Evolutionary conservation across 2,797 vertebrate genomes (phyloP), one percentile per base, ranked within the genome.

Genomic region (Pangasius krempfi): DNA sequence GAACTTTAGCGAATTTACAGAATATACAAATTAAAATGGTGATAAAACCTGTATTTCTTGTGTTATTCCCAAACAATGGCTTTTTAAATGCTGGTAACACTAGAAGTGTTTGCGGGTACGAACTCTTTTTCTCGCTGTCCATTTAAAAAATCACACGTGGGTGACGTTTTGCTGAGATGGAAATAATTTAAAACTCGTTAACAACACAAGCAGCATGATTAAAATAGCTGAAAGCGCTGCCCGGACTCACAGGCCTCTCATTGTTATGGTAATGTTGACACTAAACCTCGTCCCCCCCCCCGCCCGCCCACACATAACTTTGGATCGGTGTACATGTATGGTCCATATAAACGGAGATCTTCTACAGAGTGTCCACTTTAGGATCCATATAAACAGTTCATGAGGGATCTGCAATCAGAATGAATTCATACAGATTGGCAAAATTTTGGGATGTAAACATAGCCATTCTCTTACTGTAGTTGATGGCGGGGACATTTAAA

Each of bases 101-200:
- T 4, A 52, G 50, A 54, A 20, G n/a, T 2, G 27, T 52, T 16
- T n/a, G 25, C 5, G 27, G 12, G 27, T 14, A 0, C 56, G 44
- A 27, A 30, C 16, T 2, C 44, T 27, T 58, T 56, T 80, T 37
- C 78, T 56, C 3, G n/a, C 52, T 56, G 52, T 80, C 52, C 27
- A 2, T 80, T 80, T 56, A 44, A 44, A 50, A 64, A 47, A 47
- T 18, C 25, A 2, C 60, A 30, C 27, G 47, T 20, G 12, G 22
- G 47, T 10, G 60, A n/a, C 4, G 14, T 70, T 70, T 83, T 33
- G 1, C 18, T 8, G 66, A 25, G 20, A 72, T 37, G n/a, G 50
- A 85, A 85, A 54, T 70, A 9, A 85, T 52, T 25, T 54, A 14
- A 85, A 84, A 70, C 83, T 84, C 27, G 4, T 84, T 84, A 84